Conservation (phyloP, 2,888 invertebrate species). For the Cataglyphis livida region DNA sequence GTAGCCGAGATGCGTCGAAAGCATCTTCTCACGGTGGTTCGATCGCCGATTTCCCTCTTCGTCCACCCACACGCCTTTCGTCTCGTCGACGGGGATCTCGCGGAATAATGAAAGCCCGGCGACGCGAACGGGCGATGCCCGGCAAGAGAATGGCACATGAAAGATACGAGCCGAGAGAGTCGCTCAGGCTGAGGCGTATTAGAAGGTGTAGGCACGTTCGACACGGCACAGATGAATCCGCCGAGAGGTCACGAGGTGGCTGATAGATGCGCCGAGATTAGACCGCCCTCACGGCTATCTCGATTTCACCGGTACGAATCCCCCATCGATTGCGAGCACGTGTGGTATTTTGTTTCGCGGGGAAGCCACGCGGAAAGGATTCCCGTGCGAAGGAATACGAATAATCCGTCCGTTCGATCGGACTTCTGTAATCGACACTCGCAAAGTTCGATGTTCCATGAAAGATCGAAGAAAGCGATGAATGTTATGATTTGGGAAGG, state of each 20-base stretch:
- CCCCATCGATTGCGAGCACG: slow-evolving; percentile 51
- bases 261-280: slow-evolving; percentile 77
- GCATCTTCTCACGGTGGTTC: slow-evolving; percentile 75
- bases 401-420: slow-evolving; percentile 48
- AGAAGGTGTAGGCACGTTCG: slow-evolving; percentile 71
- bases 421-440: slow-evolving; percentile 20
- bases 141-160: slow-evolving; percentile 36
- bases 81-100: slow-evolving; percentile 31
- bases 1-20: slow-evolving; percentile 64
- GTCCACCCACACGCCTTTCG: slow-evolving; percentile 24
- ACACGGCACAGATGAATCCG: slow-evolving; percentile 74
- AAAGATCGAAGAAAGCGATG: background rate
- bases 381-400: slow-evolving; percentile 57
- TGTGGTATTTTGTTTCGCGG: slow-evolving; percentile 68
- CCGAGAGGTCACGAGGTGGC: slow-evolving; percentile 71
- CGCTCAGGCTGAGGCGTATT: slow-evolving; percentile 55
- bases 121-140: slow-evolving; percentile 25
- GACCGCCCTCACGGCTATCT: slow-evolving; percentile 67
- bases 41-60: slow-evolving; percentile 49
- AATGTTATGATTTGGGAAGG: background rate
- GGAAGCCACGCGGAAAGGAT: slow-evolving; percentile 53
- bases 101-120: slow-evolving; percentile 29
- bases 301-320: slow-evolving; percentile 70
- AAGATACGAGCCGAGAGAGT: slow-evolving; percentile 39
- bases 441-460: background rate